These are phyloP conservation scores for Pachyrhynchus sulphureomaculatus DNA, from an alignment of 1,140 invertebrate genomes.

Conservation along the genomic window DNA sequence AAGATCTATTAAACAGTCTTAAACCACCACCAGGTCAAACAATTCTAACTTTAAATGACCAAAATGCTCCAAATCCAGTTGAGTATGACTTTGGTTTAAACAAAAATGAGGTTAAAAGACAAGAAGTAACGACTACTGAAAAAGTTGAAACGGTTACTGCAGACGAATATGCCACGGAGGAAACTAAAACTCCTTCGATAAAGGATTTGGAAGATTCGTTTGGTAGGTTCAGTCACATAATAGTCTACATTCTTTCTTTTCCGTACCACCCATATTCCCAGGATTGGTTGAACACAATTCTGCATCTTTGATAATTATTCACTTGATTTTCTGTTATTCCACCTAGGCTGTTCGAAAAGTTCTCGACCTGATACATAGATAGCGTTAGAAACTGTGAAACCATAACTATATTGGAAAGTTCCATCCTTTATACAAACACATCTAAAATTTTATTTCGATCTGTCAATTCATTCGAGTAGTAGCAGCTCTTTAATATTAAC, in stretches of 20 bases:
- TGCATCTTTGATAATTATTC: too few relatives aligned
- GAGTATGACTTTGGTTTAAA: slow-evolving; percentile 32
- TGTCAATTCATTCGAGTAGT: too few relatives aligned
- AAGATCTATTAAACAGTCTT: slow-evolving; percentile 42
- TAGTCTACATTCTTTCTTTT: too few relatives aligned
- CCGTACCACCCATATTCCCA: too few relatives aligned
- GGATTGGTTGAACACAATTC: background rate
- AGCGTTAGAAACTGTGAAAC: too few relatives aligned
- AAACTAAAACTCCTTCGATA: slow-evolving; percentile 54
- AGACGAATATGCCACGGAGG: slow-evolving; percentile 45
- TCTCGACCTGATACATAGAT: too few relatives aligned
- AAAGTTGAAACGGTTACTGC: slow-evolving; percentile 42
- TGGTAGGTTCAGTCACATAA: slow-evolving; percentile 57
- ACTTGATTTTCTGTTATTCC: too few relatives aligned
- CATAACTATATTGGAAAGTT: too few relatives aligned
- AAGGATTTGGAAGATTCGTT: slow-evolving; percentile 76
- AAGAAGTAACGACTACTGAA: slow-evolving; percentile 41
- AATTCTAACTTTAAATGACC: slow-evolving; percentile 40
- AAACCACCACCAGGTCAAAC: slow-evolving; percentile 29
- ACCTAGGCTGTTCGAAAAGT: too few relatives aligned
- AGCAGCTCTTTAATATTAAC: too few relatives aligned
- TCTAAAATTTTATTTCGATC: too few relatives aligned
- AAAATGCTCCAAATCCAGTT: slow-evolving; percentile 43
- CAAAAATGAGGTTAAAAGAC: slow-evolving; percentile 48
- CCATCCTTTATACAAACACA: too few relatives aligned